Conservation (phyloP, 1,140 invertebrate genomes). For the Drosophila nikananu region DNA sequence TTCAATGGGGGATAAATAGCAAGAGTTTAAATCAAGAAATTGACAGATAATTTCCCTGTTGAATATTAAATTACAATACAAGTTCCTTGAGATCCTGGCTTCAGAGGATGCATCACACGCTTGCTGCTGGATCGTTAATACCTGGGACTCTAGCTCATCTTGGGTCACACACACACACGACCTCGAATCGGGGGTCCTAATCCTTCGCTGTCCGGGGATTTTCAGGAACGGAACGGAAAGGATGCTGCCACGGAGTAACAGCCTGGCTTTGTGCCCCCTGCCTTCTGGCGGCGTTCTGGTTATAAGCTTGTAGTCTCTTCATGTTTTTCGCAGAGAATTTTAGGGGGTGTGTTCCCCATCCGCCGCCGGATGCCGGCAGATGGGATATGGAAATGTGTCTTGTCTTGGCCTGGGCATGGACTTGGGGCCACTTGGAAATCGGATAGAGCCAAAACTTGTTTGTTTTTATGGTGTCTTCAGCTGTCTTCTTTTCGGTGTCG, state of each 20-base stretch:
- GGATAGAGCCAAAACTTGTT: conserved; percentile 50
- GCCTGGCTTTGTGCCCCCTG: conserved; percentile 11
- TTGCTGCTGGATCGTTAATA: background rate
- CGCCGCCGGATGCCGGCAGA: conserved; percentile 5
- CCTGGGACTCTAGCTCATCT: background rate
- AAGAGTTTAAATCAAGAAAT: no score
- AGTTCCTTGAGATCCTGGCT: no score
- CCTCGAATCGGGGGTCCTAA: background rate
- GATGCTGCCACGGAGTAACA: conserved; percentile 13
- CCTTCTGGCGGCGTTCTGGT: conserved; percentile 18
- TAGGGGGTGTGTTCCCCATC: background rate
- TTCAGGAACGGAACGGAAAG: background rate
- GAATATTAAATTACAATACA: no score
- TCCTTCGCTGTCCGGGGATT: conserved; percentile 11
- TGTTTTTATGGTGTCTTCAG: conserved; percentile 56
- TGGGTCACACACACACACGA: background rate
- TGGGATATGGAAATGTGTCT: conserved; percentile 19
- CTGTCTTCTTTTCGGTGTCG: conserved; percentile 23
- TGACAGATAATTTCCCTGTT: no score
- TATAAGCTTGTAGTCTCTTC: conserved; percentile 30
- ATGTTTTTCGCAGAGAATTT: conserved; percentile 16
- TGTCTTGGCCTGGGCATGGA: background rate
- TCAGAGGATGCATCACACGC: background rate
- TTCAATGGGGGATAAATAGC: no score
- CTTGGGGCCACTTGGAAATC: conserved; percentile 40